Evolutionary conservation across 2,797 vertebrate genomes (phyloP).

Genomic region (Amphiprion clarkii): DNA sequence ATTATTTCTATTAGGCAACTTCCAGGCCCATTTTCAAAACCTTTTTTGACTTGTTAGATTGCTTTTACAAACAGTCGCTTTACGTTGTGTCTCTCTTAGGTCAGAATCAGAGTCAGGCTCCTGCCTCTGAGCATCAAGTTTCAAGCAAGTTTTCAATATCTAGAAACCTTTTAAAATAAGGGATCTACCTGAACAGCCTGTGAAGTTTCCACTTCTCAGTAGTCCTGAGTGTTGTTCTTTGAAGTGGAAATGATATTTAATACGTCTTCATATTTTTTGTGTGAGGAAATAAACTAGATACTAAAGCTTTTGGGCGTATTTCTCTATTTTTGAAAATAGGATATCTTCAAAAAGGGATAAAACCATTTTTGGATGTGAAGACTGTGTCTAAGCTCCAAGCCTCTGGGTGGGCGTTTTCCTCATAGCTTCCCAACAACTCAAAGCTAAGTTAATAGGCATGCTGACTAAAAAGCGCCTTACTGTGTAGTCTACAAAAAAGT

Average conservation of each 20-base stretch:
- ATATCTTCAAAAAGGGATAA: too few relatives aligned
- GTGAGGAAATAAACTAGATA: neutral
- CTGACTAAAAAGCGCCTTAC: neutral
- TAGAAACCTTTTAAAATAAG: neutral
- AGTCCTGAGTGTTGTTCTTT: neutral
- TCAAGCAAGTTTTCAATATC: conserved; percentile 76
- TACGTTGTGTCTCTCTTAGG: conserved; percentile 60
- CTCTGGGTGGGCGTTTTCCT: neutral
- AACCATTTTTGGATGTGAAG: too few relatives aligned
- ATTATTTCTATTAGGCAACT: neutral
- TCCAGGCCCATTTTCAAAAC: neutral
- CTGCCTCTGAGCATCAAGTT: conserved; percentile 66
- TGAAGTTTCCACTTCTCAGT: conserved; percentile 7
- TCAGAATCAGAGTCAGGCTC: conserved; percentile 59
- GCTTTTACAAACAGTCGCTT: neutral
- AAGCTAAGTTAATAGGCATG: neutral
- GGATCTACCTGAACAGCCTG: neutral
- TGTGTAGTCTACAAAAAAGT: neutral
- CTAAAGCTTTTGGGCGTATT: neutral
- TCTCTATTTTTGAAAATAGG: neutral
- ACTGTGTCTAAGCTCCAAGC: neutral
- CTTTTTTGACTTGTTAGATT: neutral
- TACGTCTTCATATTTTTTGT: neutral
- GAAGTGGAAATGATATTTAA: neutral
- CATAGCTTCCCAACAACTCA: neutral